Percentiles rank a stretch among this genome's conserved stretches.
phyloP scores from a whole-genome alignment of 2,797 vertebrate genomes.

The Enteromius mattozi region DNA sequence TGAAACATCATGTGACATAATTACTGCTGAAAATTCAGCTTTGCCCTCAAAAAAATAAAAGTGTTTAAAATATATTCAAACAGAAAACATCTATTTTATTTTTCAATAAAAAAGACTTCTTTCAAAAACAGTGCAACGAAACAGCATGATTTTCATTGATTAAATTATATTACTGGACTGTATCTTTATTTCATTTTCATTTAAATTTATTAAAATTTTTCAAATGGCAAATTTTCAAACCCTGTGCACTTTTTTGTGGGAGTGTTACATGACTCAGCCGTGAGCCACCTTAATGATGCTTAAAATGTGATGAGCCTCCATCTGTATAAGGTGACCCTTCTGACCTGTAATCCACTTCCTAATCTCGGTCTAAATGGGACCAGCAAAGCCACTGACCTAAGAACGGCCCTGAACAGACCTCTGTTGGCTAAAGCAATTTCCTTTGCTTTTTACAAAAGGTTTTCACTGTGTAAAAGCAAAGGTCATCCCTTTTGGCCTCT shows the following conservation, averaged over 20 bases:
- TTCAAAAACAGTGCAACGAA: neutral
- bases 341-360: conserved; percentile 55
- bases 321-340: conserved; percentile 53
- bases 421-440: conserved; percentile 60
- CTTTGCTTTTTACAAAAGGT: conserved; percentile 56
- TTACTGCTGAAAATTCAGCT: too few relatives aligned
- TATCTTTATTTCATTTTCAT: neutral
- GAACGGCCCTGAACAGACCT: conserved; percentile 42
- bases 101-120: neutral
- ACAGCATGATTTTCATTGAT: neutral
- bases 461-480: conserved; percentile 49
- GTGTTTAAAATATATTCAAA: neutral
- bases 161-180: neutral
- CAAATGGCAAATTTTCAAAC: neutral
- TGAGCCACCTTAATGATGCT: conserved; percentile 37
- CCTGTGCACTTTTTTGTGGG: neutral
- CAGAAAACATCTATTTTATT: too few relatives aligned
- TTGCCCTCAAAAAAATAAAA: neutral
- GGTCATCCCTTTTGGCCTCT: conserved; percentile 35
- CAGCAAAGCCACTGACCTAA: conserved; percentile 48
- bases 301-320: conserved; percentile 45
- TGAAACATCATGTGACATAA: neutral
- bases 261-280: conserved; percentile 2
- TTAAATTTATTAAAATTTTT: neutral
- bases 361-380: conserved; percentile 59